Evolutionary conservation across 2,888 invertebrate species (phyloP).

Genomic region (Balanococcus diminutus): DNA sequence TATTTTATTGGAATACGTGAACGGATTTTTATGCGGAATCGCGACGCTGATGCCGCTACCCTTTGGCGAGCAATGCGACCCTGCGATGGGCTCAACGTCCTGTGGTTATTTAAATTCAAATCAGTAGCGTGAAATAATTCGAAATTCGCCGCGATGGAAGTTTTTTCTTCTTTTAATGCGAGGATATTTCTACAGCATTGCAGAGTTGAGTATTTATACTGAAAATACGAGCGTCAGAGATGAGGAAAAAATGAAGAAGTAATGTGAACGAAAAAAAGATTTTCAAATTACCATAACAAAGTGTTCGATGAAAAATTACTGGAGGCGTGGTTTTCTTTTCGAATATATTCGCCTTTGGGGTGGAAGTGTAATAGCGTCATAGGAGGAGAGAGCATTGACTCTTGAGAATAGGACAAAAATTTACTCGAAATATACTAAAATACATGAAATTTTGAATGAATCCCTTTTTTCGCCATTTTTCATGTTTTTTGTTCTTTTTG

Average conservation of each 20-base stretch:
- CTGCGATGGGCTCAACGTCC: neutral
- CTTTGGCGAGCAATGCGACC: neutral
- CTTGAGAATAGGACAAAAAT: no score
- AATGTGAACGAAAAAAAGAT: neutral
- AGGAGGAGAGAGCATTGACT: neutral
- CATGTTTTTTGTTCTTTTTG: no score
- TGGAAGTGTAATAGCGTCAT: neutral
- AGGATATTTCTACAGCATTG: neutral
- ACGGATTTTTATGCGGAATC: neutral
- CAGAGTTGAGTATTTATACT: neutral
- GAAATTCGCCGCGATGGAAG: constrained; percentile 22
- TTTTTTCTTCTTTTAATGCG: neutral
- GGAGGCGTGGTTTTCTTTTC: neutral
- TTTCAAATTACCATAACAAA: constrained; percentile 25
- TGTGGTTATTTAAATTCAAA: neutral
- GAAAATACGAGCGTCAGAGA: neutral
- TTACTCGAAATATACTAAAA: no score
- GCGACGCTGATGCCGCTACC: no score
- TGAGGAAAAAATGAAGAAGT: neutral
- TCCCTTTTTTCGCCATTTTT: no score
- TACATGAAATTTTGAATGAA: no score
- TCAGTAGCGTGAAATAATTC: constrained; percentile 38
- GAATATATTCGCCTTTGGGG: neutral
- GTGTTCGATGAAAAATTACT: constrained; percentile 30
- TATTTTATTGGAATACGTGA: constrained; percentile 33